A percentile compares a stretch with the other conserved stretches of the same genome.
These are phyloP conservation scores for Lydus trimaculatus DNA, from an alignment of 2,888 invertebrate genomes.

Conservation along the genomic window DNA sequence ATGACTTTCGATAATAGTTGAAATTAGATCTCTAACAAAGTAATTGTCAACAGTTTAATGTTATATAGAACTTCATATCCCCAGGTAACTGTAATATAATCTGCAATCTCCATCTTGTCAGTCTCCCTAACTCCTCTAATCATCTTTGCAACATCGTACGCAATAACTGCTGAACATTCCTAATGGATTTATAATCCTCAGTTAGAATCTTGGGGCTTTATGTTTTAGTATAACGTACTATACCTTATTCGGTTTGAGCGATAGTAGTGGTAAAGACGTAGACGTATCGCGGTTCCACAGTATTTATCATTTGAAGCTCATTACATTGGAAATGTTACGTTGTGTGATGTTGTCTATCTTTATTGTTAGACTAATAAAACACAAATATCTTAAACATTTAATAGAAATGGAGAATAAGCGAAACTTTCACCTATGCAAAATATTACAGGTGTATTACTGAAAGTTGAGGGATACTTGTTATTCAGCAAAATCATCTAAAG, in stretches of 20 bases:
- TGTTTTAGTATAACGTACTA: slow-evolving; percentile 40
- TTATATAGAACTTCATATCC: slow-evolving; percentile 52
- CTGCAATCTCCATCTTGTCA: slow-evolving; percentile 48
- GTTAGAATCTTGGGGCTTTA: slow-evolving; percentile 43
- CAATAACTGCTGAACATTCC: slow-evolving; percentile 52
- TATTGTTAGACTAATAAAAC: too few relatives aligned
- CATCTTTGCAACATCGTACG: slow-evolving; percentile 47
- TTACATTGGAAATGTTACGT: slow-evolving; percentile 54
- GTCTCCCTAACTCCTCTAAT: slow-evolving; percentile 41
- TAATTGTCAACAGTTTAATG: slow-evolving; percentile 45
- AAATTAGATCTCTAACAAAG: slow-evolving; percentile 47
- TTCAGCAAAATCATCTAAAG: not conserved
- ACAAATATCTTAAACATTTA: too few relatives aligned
- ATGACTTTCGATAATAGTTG: slow-evolving; percentile 46
- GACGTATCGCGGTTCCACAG: slow-evolving; percentile 60
- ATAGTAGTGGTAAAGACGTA: slow-evolving; percentile 56
- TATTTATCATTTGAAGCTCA: slow-evolving; percentile 64
- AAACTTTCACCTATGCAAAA: too few relatives aligned
- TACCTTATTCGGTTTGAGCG: slow-evolving; percentile 45
- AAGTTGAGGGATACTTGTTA: not conserved
- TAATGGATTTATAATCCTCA: slow-evolving; percentile 57
- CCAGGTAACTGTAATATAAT: slow-evolving; percentile 58
- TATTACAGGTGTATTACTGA: too few relatives aligned
- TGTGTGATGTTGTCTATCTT: too few relatives aligned
- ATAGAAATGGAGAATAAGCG: too few relatives aligned